Evolutionary conservation across 2,113 vertebrate species (phyloP), one percentile per base, ranked within the genome.

Genomic region (Gavialis gangeticus): DNA sequence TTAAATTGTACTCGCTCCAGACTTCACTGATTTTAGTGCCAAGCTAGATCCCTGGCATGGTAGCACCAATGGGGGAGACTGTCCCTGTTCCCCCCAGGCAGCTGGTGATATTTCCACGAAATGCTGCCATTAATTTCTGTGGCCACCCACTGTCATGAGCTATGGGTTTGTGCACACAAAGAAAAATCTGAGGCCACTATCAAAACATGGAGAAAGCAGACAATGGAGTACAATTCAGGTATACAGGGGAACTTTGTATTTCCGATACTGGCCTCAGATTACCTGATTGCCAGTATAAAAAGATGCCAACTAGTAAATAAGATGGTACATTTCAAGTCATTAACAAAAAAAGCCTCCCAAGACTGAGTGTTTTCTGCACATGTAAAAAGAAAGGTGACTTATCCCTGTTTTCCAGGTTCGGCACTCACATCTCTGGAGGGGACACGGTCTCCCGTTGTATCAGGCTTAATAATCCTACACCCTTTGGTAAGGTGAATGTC

Each of bases 381-480:
- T 24, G 3, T 83, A 87, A 60, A 91, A 64, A 83, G 56, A 58
- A 56, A 83, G 12, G 10, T 84, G 83, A 67, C 81, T 46, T 27
- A 57, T 11, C 63, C 21, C 8, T 46, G 46, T 46, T 95, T 63
- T 25, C 75, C 92, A 99, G 99, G 96, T 99, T 99, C 92, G 99
- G 99, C 67, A 98, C 98, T 73, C 99, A 98, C 28, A 30, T 99
- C 56, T 99, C 99, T 5, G 99, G 99, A 95, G 99, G 98, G 60
- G 96, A 98, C 84, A 98, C 98, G 0, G 91, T 99, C 83, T 98
- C 97, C 56, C 98, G 98, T 6, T 97, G 90, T 28, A 89, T 99
- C 85, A 98, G 84, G 71, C 98, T 99, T 94, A 98, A 98, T 89
- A 99, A 99, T 94, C 98, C 98, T 82, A 98, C 98, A 84, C 98